Evolutionary conservation across 2,797 vertebrate species (phyloP).

Genomic region (Dallia pectoralis): DNA sequence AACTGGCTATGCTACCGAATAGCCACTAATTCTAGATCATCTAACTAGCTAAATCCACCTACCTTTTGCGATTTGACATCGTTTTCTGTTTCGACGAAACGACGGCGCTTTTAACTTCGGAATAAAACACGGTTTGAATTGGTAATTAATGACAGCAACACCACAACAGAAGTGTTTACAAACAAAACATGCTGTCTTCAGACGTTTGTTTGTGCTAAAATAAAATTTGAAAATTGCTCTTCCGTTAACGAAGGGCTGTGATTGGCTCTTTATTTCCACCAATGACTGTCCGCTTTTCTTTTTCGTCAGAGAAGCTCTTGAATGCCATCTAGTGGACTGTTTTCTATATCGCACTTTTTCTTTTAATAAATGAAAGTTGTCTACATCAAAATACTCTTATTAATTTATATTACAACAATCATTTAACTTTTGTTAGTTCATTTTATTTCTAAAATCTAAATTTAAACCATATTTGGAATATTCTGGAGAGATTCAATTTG

Average conservation of each 20-base stretch:
- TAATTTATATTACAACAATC: background rate
- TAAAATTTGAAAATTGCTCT: background rate
- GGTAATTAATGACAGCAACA: background rate
- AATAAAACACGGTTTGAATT: background rate
- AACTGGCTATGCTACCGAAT: too few relatives aligned
- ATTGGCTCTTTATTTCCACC: background rate
- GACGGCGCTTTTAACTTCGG: background rate
- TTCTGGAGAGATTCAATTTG: background rate
- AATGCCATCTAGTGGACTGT: background rate
- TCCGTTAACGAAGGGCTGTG: background rate
- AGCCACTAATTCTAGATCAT: too few relatives aligned
- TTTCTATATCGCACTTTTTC: background rate
- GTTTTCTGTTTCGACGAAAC: background rate
- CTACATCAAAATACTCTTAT: background rate
- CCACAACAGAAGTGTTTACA: background rate
- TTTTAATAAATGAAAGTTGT: background rate
- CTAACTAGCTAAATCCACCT: background rate
- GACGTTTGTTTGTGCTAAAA: background rate
- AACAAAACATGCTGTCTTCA: background rate
- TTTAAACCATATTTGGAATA: background rate
- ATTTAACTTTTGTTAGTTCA: too few relatives aligned
- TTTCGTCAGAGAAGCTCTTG: background rate
- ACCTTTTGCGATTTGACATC: slow-evolving; percentile 50
- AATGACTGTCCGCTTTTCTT: background rate
- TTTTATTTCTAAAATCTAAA: background rate